A percentile compares a stretch with the other conserved stretches of the same genome.
Conservation (phyloP, 2,113 vertebrate species). For the Perccottus glenii region DNA sequence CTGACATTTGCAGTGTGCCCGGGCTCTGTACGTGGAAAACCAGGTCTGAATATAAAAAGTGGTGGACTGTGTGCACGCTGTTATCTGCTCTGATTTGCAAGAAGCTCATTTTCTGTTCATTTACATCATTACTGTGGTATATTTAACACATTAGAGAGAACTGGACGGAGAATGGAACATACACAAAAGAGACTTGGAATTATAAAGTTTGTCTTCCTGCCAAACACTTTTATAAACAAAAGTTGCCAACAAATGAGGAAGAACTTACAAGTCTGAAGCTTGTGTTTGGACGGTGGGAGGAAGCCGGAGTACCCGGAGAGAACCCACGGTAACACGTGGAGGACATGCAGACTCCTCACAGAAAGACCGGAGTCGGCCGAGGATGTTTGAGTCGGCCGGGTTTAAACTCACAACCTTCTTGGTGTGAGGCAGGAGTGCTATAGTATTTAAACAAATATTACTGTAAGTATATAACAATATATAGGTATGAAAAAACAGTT, state of each 20-base stretch:
- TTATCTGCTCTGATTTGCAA: slow-evolving; percentile 8
- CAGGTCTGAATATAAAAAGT: slow-evolving; percentile 56
- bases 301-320: too few species aligned
- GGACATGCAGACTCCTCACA: too few species aligned
- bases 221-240: not conserved
- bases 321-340: too few species aligned
- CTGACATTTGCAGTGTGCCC: slow-evolving; percentile 70
- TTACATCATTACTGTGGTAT: slow-evolving; percentile 11
- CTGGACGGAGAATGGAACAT: not conserved
- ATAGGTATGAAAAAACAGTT: too few species aligned
- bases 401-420: too few species aligned
- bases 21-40: slow-evolving; percentile 43
- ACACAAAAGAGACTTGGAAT: not conserved
- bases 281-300: too few species aligned
- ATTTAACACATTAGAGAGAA: slow-evolving; percentile 8
- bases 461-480: too few species aligned
- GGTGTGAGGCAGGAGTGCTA: too few species aligned
- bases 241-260: not conserved
- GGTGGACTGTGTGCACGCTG: slow-evolving; percentile 13
- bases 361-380: too few species aligned
- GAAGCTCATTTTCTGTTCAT: not conserved
- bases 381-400: too few species aligned
- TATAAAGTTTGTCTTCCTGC: not conserved
- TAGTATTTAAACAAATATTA: too few species aligned
- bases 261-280: slow-evolving; percentile 11